A percentile compares a stretch with the other conserved stretches of the same genome.
phyloP scores from a whole-genome alignment of 2,888 invertebrate species.

The Protula sp. region DNA sequence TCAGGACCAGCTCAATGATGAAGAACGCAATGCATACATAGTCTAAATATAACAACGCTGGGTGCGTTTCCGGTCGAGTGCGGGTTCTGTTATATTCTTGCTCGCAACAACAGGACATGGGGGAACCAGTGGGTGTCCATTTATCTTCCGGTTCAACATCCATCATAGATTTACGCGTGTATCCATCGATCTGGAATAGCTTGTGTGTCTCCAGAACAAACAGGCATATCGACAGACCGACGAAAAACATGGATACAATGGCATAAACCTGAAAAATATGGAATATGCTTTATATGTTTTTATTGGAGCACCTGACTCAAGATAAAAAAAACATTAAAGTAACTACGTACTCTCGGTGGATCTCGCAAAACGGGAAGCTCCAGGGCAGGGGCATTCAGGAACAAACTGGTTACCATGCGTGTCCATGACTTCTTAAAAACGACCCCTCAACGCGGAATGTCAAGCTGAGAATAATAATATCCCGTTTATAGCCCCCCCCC shows the following conservation, averaged over 20 bases:
- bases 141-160: constrained; percentile 2
- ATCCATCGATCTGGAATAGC: constrained; percentile 35
- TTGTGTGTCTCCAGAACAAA: constrained; percentile 49
- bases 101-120: background rate
- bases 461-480: too few relatives aligned
- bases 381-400: background rate
- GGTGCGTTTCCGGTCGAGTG: constrained; percentile 27
- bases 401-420: too few relatives aligned
- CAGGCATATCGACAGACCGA: constrained; percentile 42
- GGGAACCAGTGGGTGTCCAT: constrained; percentile 5
- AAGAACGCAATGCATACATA: constrained; percentile 36
- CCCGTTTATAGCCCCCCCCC: too few relatives aligned
- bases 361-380: too few relatives aligned
- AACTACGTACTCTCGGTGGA: too few relatives aligned
- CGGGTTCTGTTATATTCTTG: background rate
- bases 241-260: constrained; percentile 47
- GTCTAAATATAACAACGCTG: constrained; percentile 28
- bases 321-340: too few relatives aligned
- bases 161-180: constrained; percentile 6
- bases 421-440: too few relatives aligned
- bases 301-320: background rate
- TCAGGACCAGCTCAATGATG: constrained; percentile 36
- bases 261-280: constrained; percentile 42
- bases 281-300: constrained; percentile 1
- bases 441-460: too few relatives aligned